Evolutionary conservation across 2,888 invertebrate species (phyloP).

Genomic region (Polyommatus icarus): DNA sequence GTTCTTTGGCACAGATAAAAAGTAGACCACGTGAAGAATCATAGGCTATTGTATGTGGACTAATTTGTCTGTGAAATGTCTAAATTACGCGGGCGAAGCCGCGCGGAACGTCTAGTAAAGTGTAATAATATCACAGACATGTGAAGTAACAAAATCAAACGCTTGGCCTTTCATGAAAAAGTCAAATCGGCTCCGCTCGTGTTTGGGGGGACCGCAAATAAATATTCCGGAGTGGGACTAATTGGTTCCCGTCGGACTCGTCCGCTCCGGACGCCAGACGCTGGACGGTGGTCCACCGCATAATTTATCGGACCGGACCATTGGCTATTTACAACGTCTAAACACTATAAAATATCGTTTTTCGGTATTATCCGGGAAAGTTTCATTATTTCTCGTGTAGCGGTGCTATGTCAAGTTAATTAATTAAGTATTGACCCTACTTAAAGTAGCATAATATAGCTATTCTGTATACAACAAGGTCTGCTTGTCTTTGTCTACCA

Average conservation of each 20-base stretch:
- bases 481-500: neutral
- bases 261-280: constrained; percentile 62
- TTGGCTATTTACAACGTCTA: constrained; percentile 44
- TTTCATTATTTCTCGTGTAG: neutral
- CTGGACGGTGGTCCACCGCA: constrained; percentile 61
- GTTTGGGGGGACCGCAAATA: constrained; percentile 75
- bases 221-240: constrained; percentile 74
- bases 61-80: too few relatives aligned
- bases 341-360: constrained; percentile 31
- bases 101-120: too few relatives aligned
- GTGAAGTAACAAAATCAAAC: neutral
- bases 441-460: too few relatives aligned
- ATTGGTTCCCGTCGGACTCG: constrained; percentile 76
- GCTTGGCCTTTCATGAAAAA: constrained; percentile 50
- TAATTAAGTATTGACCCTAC: neutral
- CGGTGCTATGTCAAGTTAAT: neutral
- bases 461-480: too few relatives aligned
- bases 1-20: too few relatives aligned
- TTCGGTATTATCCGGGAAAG: neutral
- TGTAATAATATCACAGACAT: too few relatives aligned
- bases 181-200: constrained; percentile 58
- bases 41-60: too few relatives aligned
- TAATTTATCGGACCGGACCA: constrained; percentile 69
- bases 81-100: too few relatives aligned
- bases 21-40: too few relatives aligned